A percentile compares a stretch with the other conserved stretches of the same genome.
Evolutionary conservation across 2,113 vertebrate species (phyloP).

Genomic region (Brienomyrus brachyistius): DNA sequence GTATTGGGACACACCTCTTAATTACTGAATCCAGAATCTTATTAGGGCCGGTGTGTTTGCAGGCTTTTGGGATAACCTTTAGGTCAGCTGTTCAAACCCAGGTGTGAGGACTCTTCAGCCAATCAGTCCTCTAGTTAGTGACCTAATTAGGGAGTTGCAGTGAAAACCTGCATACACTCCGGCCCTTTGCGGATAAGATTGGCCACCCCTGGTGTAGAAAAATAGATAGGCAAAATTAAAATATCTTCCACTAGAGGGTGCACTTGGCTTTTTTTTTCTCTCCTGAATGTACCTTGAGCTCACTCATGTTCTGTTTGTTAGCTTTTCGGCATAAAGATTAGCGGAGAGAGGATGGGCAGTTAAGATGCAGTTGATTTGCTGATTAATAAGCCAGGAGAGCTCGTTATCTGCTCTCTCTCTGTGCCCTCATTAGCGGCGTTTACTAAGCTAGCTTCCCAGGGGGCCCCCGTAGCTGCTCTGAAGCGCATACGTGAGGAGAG

Average conservation of each 20-base stretch:
- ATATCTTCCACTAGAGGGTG: not conserved
- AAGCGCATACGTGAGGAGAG: not conserved
- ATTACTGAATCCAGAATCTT: too few relatives aligned
- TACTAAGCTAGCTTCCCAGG: not conserved
- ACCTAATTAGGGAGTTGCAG: too few relatives aligned
- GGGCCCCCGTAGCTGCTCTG: not conserved
- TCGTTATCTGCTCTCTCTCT: constrained; percentile 3
- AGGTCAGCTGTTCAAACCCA: too few relatives aligned
- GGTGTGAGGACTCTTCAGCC: too few relatives aligned
- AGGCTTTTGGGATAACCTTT: too few relatives aligned
- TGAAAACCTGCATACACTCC: too few relatives aligned
- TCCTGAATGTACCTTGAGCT: not conserved
- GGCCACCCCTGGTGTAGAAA: not conserved
- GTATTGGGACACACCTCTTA: too few relatives aligned
- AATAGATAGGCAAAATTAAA: not conserved
- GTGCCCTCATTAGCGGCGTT: constrained; percentile 5
- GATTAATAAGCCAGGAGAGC: constrained; percentile 4
- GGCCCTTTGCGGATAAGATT: too few relatives aligned
- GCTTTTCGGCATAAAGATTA: not conserved
- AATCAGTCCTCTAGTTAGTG: too few relatives aligned
- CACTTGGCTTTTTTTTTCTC: not conserved
- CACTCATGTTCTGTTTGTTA: not conserved
- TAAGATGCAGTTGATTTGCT: constrained; percentile 6
- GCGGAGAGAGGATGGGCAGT: not conserved
- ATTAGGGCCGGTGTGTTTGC: too few relatives aligned